Evolutionary conservation across 2,113 vertebrate genomes (phyloP).

Genomic region (Ctenomys sociabilis): DNA sequence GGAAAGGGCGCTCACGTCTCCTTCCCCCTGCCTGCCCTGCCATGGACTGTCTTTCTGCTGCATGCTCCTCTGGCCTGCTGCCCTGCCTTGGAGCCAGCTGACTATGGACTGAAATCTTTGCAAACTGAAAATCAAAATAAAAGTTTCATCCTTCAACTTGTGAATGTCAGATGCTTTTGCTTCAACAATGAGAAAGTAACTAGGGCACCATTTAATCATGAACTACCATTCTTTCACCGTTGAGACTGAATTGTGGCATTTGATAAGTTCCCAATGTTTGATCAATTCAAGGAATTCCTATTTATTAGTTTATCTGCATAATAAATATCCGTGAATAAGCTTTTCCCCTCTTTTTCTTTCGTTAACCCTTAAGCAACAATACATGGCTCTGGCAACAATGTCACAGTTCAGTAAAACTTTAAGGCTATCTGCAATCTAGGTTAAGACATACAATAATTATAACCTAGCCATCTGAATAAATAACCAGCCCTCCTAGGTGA

Average conservation of each 20-base stretch:
- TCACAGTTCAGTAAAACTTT: not conserved
- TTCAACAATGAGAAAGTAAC: not conserved
- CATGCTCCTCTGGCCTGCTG: not conserved
- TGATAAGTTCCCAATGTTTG: not conserved
- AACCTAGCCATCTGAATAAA: slow-evolving; percentile 67
- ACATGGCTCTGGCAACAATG: not conserved
- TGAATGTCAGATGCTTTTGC: not conserved
- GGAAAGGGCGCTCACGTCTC: not conserved
- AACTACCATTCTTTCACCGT: not conserved
- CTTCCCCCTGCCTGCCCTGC: not conserved
- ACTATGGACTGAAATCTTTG: not conserved
- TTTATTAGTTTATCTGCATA: not conserved
- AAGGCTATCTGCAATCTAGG: not conserved
- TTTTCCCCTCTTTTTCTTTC: not conserved
- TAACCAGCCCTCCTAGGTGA: slow-evolving; percentile 44
- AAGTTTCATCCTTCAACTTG: not conserved
- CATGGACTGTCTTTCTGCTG: not conserved
- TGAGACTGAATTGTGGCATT: not conserved
- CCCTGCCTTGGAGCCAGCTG: not conserved
- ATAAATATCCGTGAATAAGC: not conserved
- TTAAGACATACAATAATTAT: slow-evolving; percentile 58
- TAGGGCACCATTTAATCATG: not conserved
- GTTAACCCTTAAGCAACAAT: not conserved
- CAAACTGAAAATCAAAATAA: not conserved
- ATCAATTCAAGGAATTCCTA: not conserved